Evolutionary conservation across 2,888 invertebrate species (phyloP).

Genomic region (Chrysotoxum bicinctum): DNA sequence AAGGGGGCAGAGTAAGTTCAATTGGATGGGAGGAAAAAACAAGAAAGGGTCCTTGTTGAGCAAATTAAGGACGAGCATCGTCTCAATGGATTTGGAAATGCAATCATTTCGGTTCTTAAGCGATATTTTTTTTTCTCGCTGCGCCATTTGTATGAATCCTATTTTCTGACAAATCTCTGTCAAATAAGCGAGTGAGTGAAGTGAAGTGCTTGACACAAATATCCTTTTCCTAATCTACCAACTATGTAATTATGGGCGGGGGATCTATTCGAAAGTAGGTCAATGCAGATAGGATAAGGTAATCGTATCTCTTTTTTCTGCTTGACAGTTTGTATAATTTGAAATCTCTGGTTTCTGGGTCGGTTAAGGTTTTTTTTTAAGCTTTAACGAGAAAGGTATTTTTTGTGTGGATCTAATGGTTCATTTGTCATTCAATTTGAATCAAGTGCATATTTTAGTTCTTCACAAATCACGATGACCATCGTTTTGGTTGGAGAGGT

Average conservation of each 20-base stretch:
- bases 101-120: constrained; percentile 62
- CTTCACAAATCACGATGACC: not conserved
- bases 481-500: not conserved
- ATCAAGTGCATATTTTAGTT: constrained; percentile 16
- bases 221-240: constrained; percentile 27
- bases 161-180: constrained; percentile 49
- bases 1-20: not conserved
- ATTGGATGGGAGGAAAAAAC: not conserved
- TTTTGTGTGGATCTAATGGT: not conserved
- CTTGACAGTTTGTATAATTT: constrained; percentile 33
- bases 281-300: constrained; percentile 17
- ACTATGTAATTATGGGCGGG: constrained; percentile 15
- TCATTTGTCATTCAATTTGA: constrained; percentile 22
- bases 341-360: constrained; percentile 13
- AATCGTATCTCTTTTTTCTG: constrained; percentile 19
- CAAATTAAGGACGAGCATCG: constrained; percentile 65
- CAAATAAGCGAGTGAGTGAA: constrained; percentile 66
- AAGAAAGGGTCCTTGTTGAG: constrained; percentile 33
- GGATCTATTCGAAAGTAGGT: constrained; percentile 1
- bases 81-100: constrained; percentile 66
- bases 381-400: not conserved
- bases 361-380: not conserved
- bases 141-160: not conserved
- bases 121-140: constrained; percentile 18
- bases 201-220: constrained; percentile 64